phyloP scores from a whole-genome alignment of 2,113 vertebrate genomes.

The Serilophus lunatus region DNA sequence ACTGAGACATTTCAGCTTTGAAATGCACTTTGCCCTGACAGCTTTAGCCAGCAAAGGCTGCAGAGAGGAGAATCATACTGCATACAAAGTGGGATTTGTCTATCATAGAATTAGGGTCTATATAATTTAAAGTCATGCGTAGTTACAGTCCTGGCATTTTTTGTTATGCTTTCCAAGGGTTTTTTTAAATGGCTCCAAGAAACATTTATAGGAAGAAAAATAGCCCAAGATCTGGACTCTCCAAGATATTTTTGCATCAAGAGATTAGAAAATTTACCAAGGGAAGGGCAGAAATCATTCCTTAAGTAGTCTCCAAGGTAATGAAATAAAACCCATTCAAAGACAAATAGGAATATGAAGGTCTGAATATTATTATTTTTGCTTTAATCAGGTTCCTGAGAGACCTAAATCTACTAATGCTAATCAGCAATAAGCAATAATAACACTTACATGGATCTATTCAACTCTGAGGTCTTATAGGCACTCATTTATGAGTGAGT shows the following conservation, averaged over 20 bases:
- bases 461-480: background rate
- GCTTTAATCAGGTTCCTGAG: background rate
- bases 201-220: background rate
- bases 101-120: background rate
- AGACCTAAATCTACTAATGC: background rate
- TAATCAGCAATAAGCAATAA: slow-evolving; percentile 46
- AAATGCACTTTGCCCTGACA: background rate
- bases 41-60: background rate
- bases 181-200: background rate
- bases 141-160: background rate
- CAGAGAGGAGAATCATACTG: background rate
- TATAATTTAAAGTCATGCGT: background rate
- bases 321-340: slow-evolving; percentile 32
- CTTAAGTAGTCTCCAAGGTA: slow-evolving; percentile 15
- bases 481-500: background rate
- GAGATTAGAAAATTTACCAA: slow-evolving; percentile 24
- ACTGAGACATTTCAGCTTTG: background rate
- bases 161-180: background rate
- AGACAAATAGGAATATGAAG: slow-evolving; percentile 20
- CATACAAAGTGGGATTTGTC: background rate
- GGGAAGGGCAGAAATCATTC: slow-evolving; percentile 11
- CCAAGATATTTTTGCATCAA: background rate
- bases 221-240: background rate
- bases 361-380: slow-evolving; percentile 10
- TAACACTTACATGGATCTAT: background rate